A percentile compares a stretch with the other conserved stretches of the same genome.
Evolutionary conservation across 2,797 vertebrate genomes (phyloP).

Genomic region (Schizothorax lantsangensis): DNA sequence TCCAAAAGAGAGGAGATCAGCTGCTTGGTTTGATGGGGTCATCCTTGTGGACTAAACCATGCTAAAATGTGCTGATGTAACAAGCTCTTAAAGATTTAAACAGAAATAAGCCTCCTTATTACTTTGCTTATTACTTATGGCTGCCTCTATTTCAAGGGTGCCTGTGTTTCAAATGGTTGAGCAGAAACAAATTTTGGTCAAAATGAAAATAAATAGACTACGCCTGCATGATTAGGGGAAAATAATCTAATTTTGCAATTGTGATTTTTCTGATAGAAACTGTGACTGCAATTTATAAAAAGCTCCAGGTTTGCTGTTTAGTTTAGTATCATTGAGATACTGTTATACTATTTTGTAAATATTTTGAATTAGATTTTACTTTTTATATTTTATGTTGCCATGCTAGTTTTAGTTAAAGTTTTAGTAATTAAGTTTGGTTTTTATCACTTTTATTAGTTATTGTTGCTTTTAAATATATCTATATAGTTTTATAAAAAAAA

Average conservation of each 20-base stretch:
- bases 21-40: not conserved
- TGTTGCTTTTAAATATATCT: not conserved
- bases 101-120: not conserved
- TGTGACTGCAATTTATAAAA: not conserved
- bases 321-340: too few species aligned
- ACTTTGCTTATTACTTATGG: not conserved
- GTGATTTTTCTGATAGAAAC: not conserved
- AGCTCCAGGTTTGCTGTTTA: not conserved
- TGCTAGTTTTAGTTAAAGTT: not conserved
- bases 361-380: not conserved
- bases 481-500: not conserved
- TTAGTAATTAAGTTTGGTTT: not conserved
- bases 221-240: not conserved
- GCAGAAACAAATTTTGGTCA: not conserved
- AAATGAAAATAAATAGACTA: too few species aligned
- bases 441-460: not conserved
- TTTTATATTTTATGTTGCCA: not conserved
- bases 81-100: not conserved
- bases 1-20: constrained; percentile 12
- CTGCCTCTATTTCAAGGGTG: not conserved
- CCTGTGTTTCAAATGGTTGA: not conserved
- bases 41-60: constrained; percentile 4
- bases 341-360: not conserved
- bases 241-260: not conserved
- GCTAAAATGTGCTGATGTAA: constrained; percentile 8